Conservation (phyloP, 2,113 vertebrate species). For the Mastomys natalensis region DNA sequence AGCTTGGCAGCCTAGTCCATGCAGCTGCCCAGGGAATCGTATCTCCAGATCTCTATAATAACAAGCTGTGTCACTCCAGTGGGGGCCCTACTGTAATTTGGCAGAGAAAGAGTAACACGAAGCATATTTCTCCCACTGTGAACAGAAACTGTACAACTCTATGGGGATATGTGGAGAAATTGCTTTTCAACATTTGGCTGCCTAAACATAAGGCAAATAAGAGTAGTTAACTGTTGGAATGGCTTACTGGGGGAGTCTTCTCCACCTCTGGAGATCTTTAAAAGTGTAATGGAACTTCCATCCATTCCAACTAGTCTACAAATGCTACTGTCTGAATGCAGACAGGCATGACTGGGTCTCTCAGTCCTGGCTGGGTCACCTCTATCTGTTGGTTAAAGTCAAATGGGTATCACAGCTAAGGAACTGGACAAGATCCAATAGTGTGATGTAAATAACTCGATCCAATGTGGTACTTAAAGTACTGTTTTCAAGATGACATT, state of each 20-base stretch:
- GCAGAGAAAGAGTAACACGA: slow-evolving; percentile 79
- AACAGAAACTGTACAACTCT: slow-evolving; percentile 76
- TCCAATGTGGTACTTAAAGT: slow-evolving; percentile 26
- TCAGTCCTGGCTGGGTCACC: slow-evolving; percentile 33
- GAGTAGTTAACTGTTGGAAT: slow-evolving; percentile 77
- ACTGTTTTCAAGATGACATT: slow-evolving; percentile 30
- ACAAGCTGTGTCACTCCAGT: slow-evolving; percentile 72
- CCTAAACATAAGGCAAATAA: slow-evolving; percentile 77
- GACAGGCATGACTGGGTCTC: slow-evolving; percentile 12
- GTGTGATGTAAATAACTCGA: slow-evolving; percentile 58
- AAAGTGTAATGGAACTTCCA: slow-evolving; percentile 50
- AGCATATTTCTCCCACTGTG: slow-evolving; percentile 80
- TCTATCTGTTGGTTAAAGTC: slow-evolving; percentile 43
- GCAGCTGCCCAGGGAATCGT: slow-evolving; percentile 22
- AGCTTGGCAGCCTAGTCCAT: not conserved
- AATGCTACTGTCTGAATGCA: not conserved
- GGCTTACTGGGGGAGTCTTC: slow-evolving; percentile 67
- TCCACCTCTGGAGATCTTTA: slow-evolving; percentile 71
- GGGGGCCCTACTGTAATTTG: slow-evolving; percentile 75
- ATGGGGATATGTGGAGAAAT: slow-evolving; percentile 77
- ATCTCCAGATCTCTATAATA: slow-evolving; percentile 70
- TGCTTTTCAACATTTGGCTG: slow-evolving; percentile 79
- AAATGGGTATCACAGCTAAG: slow-evolving; percentile 26
- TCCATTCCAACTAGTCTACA: not conserved
- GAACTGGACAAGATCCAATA: slow-evolving; percentile 1